Conservation (phyloP, 1,140 invertebrate genomes). For the Pantala flavescens region DNA sequence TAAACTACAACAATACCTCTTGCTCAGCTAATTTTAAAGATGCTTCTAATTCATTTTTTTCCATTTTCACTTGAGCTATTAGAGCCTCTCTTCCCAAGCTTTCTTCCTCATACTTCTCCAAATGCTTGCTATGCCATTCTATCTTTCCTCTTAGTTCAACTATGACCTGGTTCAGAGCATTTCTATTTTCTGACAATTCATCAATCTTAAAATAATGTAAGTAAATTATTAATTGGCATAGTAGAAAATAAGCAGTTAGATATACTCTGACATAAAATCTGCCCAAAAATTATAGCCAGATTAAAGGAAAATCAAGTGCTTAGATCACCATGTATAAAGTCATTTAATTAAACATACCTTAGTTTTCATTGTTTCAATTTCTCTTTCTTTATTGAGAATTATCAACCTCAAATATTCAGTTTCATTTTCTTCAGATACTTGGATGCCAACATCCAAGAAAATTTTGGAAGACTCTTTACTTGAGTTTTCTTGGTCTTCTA, state of each 20-base stretch:
- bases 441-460: not conserved
- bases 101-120: not conserved
- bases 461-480: not conserved
- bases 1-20: not conserved
- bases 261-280: no score
- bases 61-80: not conserved
- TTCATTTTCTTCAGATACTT: not conserved
- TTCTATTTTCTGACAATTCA: not conserved
- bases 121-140: not conserved
- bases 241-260: no score
- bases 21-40: not conserved
- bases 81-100: not conserved
- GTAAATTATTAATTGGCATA: no score
- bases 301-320: not conserved
- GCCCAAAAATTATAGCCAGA: no score
- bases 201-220: not conserved
- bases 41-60: not conserved
- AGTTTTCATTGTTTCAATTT: not conserved
- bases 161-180: not conserved
- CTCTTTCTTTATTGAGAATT: not conserved
- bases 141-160: not conserved
- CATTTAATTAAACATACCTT: not conserved
- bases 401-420: not conserved
- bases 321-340: not conserved
- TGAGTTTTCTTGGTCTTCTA: not conserved